A percentile compares a stretch with the other conserved stretches of the same genome.
Evolutionary conservation across 2,113 vertebrate species (phyloP).

Genomic region (Telmatochromis sp.): DNA sequence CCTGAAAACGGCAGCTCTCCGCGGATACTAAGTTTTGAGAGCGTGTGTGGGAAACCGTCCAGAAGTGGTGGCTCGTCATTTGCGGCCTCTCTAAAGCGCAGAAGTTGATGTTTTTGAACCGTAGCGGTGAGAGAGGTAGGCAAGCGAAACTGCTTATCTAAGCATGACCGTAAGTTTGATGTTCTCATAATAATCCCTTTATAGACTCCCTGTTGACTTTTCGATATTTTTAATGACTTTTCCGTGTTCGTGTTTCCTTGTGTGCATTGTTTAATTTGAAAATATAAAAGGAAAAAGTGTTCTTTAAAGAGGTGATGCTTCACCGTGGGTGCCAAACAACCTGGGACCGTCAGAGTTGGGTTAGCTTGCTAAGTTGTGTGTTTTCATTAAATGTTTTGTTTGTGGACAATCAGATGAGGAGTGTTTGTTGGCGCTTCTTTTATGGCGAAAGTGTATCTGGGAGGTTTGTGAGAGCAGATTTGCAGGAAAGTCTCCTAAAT

Average conservation of each 20-base stretch:
- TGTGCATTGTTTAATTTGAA: background rate
- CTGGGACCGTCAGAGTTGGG: background rate
- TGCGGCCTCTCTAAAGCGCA: background rate
- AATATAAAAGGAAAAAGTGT: background rate
- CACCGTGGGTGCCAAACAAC: background rate
- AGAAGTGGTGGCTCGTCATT: background rate
- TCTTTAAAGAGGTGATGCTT: background rate
- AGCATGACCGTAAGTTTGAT: slow-evolving; percentile 47
- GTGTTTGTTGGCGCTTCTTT: background rate
- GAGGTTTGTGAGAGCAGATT: background rate
- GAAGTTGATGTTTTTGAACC: slow-evolving; percentile 5
- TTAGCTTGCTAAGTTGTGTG: slow-evolving; percentile 11
- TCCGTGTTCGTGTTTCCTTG: background rate
- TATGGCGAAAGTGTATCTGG: background rate
- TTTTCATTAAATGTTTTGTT: background rate
- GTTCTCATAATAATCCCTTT: background rate
- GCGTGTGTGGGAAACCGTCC: background rate
- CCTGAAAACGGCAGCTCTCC: background rate
- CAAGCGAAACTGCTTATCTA: slow-evolving; percentile 43
- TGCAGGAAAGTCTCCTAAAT: slow-evolving; percentile 6
- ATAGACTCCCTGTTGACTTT: background rate
- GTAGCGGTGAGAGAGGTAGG: slow-evolving; percentile 31
- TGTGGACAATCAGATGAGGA: background rate
- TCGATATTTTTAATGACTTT: background rate
- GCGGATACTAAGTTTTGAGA: background rate